Evolutionary conservation across 2,797 vertebrate species (phyloP), one percentile per base, ranked within the genome.

Genomic region (Coranthus polyacanthus): DNA sequence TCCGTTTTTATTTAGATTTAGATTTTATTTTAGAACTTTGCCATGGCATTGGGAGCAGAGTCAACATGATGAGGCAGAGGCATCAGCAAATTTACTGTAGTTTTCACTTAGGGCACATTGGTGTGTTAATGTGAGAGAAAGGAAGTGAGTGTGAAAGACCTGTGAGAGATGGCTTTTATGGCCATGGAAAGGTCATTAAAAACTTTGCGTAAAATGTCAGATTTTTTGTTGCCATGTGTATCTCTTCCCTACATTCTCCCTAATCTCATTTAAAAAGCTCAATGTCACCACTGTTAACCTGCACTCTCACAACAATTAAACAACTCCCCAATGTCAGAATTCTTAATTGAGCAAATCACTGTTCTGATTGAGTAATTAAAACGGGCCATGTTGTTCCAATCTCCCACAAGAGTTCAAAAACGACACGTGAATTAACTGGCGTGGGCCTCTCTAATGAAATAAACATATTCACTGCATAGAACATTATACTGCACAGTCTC

Each of bases 331-430:
- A 75, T 72, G 43, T 77, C 67, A 0, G 50, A 84, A 85, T 83
- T 63, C 51, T 68, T 68, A 83, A 86, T 84, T 74, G 86, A 66
- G 59, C 77, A 86, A 85, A 79, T 80, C 68, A 66, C 70, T 77
- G 63, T 46, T 76, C 67, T 83, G 72, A 84, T 81, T 83, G 54
- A 79, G 80, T 82, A 79, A 73, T 86, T 83, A 82, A 69, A 86
- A 78, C 79, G 53, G 54, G 56, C 58, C 34, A 46, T 67, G 75
- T 65, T 80, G 71, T 78, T 83, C 47, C 42, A 16, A 15, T 69
- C 10, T 54, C 76, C 37, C 65, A 47, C 39, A 83, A 70, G 76
- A 78, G 53, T 68, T 56, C 36, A 74, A 65, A 88, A 72, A 76
- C 24, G 46, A 67, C 29, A 29, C 73, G 59, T 64, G 12, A 72